Conservation (phyloP, 2,797 vertebrate genomes). For the Borostomias antarcticus region DNA sequence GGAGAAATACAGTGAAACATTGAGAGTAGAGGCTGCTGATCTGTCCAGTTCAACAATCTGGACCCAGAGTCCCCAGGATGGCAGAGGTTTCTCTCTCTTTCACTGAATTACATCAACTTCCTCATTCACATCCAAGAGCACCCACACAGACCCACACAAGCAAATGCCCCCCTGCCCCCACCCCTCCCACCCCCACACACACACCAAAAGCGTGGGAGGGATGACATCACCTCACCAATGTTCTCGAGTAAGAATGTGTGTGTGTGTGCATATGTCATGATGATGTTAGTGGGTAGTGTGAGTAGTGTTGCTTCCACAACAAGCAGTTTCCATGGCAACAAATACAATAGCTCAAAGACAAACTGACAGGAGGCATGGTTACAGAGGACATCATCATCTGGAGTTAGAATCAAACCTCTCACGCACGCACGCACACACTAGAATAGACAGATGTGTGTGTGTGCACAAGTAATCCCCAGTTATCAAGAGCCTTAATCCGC, state of each 20-base stretch:
- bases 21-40: no score
- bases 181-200: neutral
- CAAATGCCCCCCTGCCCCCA: neutral
- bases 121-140: conserved; percentile 13
- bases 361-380: conserved; percentile 56
- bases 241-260: conserved; percentile 26
- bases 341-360: conserved; percentile 66
- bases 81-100: neutral
- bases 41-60: no score
- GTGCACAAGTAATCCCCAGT: neutral
- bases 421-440: neutral
- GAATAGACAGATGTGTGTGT: neutral
- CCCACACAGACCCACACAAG: neutral
- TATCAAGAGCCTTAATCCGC: no score
- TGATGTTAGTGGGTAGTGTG: accelerated
- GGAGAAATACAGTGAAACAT: no score
- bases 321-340: conserved; percentile 73
- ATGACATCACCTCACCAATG: conserved; percentile 30
- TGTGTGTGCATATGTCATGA: conserved; percentile 5
- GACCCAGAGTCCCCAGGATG: neutral
- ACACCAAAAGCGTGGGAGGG: neutral
- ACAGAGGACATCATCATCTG: conserved; percentile 51
- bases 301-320: conserved; percentile 63
- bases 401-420: conserved; percentile 31
- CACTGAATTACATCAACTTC: conserved; percentile 23